Evolutionary conservation across 37 sponge, comb jelly and placozoan species (phyloP).

Genomic region (Eunapius fragilis): DNA sequence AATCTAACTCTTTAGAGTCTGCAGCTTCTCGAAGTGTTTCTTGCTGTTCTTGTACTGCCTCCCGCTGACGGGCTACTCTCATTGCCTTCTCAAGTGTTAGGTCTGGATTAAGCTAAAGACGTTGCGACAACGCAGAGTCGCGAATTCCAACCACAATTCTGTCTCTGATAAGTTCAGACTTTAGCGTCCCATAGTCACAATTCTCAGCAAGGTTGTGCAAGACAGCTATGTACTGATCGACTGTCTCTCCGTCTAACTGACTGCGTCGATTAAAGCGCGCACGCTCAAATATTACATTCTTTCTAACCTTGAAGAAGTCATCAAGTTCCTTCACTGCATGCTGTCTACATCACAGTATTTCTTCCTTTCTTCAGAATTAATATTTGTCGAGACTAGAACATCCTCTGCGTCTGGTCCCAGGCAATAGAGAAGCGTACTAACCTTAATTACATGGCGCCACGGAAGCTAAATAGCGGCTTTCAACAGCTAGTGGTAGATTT

Average conservation of each 20-base stretch:
- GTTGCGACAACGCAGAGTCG: not conserved
- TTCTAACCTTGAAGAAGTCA: not conserved
- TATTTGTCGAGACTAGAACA: not conserved
- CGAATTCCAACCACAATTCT: constrained; percentile 15
- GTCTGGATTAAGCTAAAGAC: constrained; percentile 11
- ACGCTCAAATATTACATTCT: not conserved
- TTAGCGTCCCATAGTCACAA: constrained; percentile 12
- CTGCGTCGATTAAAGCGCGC: not conserved
- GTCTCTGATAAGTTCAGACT: constrained; percentile 10
- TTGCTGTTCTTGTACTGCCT: constrained; percentile 32
- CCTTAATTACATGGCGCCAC: no score
- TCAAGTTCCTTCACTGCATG: constrained; percentile 7
- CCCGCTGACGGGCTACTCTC: not conserved
- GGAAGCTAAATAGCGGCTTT: no score
- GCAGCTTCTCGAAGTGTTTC: no score
- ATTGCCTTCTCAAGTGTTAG: constrained; percentile 18
- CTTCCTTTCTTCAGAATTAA: no score
- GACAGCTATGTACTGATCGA: constrained; percentile 13
- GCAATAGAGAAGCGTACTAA: no score
- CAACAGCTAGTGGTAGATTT: no score
- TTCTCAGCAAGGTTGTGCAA: constrained; percentile 13
- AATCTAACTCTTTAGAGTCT: not conserved
- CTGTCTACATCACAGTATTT: constrained; percentile 16
- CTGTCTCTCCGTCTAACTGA: constrained; percentile 10
- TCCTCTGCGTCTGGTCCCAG: constrained; percentile 21